Evolutionary conservation across 64 coral and sea anemone species (phyloP), one percentile per base, ranked within the genome.

Genomic region (Pachyseris speciosa): DNA sequence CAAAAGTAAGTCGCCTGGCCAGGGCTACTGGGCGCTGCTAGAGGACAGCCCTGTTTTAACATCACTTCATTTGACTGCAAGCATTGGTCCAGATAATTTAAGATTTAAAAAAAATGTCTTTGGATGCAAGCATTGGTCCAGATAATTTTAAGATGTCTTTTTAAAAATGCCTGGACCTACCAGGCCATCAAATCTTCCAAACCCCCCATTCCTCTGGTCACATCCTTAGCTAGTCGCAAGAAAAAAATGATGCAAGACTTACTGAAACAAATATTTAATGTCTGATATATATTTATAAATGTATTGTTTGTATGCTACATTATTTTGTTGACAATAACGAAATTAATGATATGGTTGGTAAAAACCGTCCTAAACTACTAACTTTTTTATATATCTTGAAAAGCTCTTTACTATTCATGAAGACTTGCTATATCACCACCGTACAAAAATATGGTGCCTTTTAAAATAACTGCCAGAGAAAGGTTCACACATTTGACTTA

Each of bases 371-470:
- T 81, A n/a, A 61, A 81, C 52, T 36, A 41, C 52, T 39, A 25
- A 55, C 31, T 57, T 51, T 58, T 58, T 57, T 61, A 61, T 63
- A 61, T 81, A 60, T 39, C 38, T 80, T n/a, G 32, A 34, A 63
- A 60, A 61, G 31, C 34, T 60, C 24, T 81, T 15, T 80, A 28
- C 9, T 32, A 13, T 61, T 81, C 30, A 39, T 34, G 19, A 81
- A 52, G 48, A 55, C 34, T 20, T 28, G 29, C 44, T 76, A 30
- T 51, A 17, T 50, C 42, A 76, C 72, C 72, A 76, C 44, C 43
- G 20, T 81, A 81, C 77, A 81, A 81, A 81, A 81, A 81, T 81
- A 81, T 81, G 72, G 72, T 52, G 72, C 44, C 8, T 49, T 42
- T 72, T 50, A 2, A 76, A 76, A 43, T 45, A 47, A 76, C 44